These are phyloP conservation scores for Marasmarcha lunaedactyla DNA, from an alignment of 2,888 invertebrate species.

Conservation along the genomic window DNA sequence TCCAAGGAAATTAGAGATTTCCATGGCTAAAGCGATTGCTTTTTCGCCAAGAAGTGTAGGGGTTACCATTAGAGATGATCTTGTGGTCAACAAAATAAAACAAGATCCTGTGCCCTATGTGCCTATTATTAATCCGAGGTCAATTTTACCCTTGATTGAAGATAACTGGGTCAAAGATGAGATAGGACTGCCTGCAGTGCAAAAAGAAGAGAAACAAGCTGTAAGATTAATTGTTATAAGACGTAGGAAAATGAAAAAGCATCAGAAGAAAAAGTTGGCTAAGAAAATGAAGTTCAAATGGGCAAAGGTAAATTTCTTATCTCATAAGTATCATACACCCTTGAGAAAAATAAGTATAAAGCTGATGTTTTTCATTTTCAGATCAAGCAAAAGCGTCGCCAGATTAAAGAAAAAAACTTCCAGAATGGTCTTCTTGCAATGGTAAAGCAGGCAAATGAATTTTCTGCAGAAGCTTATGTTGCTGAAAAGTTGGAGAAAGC, in stretches of 20 bases:
- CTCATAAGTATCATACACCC: neutral
- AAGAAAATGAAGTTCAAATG: slow-evolving; percentile 83
- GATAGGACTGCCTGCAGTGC: slow-evolving; percentile 51
- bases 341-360: no score
- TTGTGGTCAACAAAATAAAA: slow-evolving; percentile 25
- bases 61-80: slow-evolving; percentile 38
- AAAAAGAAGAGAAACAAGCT: slow-evolving; percentile 75
- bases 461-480: slow-evolving; percentile 82
- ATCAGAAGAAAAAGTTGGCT: slow-evolving; percentile 82
- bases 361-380: slow-evolving; percentile 25
- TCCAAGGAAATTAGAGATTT: slow-evolving; percentile 21
- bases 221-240: slow-evolving; percentile 81
- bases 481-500: slow-evolving; percentile 71
- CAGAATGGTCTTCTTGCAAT: slow-evolving; percentile 77
- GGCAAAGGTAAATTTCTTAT: slow-evolving; percentile 67
- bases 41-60: slow-evolving; percentile 45
- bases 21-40: slow-evolving; percentile 23
- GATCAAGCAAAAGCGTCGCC: slow-evolving; percentile 76
- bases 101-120: slow-evolving; percentile 47
- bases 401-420: slow-evolving; percentile 82
- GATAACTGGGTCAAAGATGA: slow-evolving; percentile 52
- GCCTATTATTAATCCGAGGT: slow-evolving; percentile 53
- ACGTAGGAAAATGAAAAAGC: slow-evolving; percentile 87
- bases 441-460: slow-evolving; percentile 79
- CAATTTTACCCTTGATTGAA: slow-evolving; percentile 49